Percentiles rank a stretch among this genome's conserved stretches.
phyloP scores from a whole-genome alignment of 1,140 invertebrate species.

The Cotesia chilonis region DNA sequence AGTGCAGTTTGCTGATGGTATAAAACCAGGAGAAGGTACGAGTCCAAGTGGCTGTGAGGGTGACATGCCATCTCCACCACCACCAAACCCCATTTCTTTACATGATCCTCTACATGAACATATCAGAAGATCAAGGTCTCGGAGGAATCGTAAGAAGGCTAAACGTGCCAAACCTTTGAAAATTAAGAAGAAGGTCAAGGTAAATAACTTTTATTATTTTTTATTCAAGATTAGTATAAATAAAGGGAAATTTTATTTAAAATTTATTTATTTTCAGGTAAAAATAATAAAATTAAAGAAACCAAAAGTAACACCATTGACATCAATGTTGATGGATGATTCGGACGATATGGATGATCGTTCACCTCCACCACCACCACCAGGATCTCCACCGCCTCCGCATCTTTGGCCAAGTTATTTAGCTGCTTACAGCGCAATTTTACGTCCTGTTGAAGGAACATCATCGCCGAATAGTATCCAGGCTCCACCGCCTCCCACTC shows the following conservation, averaged over 20 bases:
- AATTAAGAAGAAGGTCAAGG: constrained; percentile 68
- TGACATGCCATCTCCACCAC: constrained; percentile 73
- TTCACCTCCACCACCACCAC: constrained; percentile 68
- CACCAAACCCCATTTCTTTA: constrained; percentile 55
- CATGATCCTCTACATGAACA: constrained; percentile 53
- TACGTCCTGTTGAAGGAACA: constrained; percentile 33
- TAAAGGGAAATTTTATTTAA: background rate
- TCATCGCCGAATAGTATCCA: constrained; percentile 39
- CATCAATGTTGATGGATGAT: constrained; percentile 59
- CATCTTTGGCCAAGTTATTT: constrained; percentile 67
- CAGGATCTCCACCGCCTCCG: constrained; percentile 68
- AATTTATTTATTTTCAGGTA: constrained; percentile 46
- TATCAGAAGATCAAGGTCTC: constrained; percentile 66
- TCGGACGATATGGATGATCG: constrained; percentile 66
- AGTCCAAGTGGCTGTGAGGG: constrained; percentile 72
- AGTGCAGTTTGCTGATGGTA: constrained; percentile 73
- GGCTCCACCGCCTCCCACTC: constrained; percentile 59
- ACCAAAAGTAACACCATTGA: constrained; percentile 55
- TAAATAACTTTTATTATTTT: constrained; percentile 43
- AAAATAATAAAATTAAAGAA: constrained; percentile 60
- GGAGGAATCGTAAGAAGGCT: constrained; percentile 63
- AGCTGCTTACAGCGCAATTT: constrained; percentile 52
- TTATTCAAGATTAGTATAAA: constrained; percentile 21
- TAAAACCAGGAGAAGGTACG: constrained; percentile 73
- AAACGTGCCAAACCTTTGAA: constrained; percentile 60